Evolutionary conservation across 1,140 invertebrate species (phyloP).

Genomic region (Hermetia illucens): DNA sequence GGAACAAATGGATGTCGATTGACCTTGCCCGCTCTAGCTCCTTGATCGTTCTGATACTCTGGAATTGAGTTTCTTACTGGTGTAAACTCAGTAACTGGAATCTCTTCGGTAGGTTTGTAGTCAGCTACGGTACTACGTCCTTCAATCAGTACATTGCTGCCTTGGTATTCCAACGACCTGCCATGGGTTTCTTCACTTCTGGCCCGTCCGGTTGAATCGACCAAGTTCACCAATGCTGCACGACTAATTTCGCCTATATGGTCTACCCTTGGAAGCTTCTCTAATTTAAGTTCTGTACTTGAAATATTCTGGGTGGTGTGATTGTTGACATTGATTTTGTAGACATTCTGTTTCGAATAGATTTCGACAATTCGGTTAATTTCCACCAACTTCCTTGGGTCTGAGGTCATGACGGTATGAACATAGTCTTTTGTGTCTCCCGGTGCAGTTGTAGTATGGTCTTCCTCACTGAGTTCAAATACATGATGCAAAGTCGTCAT

Average conservation of each 20-base stretch:
- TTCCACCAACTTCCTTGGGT: constrained; percentile 43
- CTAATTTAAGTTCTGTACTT: constrained; percentile 28
- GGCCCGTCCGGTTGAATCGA: constrained; percentile 24
- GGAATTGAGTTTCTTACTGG: constrained; percentile 19
- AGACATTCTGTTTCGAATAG: constrained; percentile 39
- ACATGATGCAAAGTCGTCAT: constrained; percentile 36
- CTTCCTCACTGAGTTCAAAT: constrained; percentile 31
- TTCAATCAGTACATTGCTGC: constrained; percentile 22
- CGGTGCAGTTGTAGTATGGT: constrained; percentile 5
- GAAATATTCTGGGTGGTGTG: constrained; percentile 33
- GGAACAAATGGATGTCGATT: constrained; percentile 11
- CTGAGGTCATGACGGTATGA: constrained; percentile 10
- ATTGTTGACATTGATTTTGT: constrained; percentile 40
- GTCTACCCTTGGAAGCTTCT: constrained; percentile 40
- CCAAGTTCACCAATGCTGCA: constrained; percentile 46
- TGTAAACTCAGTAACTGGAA: constrained; percentile 3
- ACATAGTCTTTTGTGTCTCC: no score
- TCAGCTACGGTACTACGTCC: constrained; percentile 26
- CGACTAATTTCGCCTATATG: constrained; percentile 50
- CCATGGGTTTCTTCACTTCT: background rate
- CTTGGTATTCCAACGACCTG: constrained; percentile 11
- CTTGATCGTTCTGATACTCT: background rate
- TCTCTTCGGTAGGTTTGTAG: constrained; percentile 23
- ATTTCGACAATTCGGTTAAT: constrained; percentile 50
- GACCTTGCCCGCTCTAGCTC: background rate